Percentiles rank a stretch among this genome's conserved stretches.
Evolutionary conservation across 2,888 invertebrate genomes (phyloP).

Genomic region (Dolichopus griseipennis): DNA sequence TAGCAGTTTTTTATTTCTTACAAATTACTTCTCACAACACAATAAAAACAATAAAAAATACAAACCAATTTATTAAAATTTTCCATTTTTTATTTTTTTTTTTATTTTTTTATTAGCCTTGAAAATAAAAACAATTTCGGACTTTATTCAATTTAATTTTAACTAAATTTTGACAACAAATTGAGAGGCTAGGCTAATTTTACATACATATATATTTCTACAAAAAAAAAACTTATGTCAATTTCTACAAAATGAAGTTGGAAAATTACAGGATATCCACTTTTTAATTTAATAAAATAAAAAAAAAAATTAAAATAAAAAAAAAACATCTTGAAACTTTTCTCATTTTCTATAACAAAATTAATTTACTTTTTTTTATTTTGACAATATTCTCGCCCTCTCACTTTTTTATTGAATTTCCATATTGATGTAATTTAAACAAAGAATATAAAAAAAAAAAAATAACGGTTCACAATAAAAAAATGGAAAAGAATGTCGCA

Average conservation of each 20-base stretch:
- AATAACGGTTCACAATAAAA: too few relatives aligned
- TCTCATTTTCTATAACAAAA: conserved; percentile 8
- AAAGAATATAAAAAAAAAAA: too few relatives aligned
- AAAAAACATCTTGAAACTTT: background rate
- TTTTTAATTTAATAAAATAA: too few relatives aligned
- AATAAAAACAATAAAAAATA: too few relatives aligned
- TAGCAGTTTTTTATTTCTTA: too few relatives aligned
- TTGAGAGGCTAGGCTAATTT: background rate
- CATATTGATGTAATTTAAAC: background rate
- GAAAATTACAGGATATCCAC: too few relatives aligned
- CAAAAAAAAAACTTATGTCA: background rate
- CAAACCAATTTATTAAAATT: too few relatives aligned
- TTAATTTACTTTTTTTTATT: background rate
- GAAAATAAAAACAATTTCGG: background rate
- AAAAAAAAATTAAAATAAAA: background rate
- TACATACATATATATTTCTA: background rate
- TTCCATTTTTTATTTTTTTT: background rate
- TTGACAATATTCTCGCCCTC: background rate
- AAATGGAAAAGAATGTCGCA: background rate
- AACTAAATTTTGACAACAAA: background rate
- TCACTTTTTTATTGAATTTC: background rate
- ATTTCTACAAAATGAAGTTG: background rate
- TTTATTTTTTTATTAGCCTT: background rate
- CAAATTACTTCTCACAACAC: too few relatives aligned
- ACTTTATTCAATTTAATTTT: background rate